Base-by-base conservation (phyloP, 2,888 invertebrate genomes). In the Cheilosia scutellata region DNA sequence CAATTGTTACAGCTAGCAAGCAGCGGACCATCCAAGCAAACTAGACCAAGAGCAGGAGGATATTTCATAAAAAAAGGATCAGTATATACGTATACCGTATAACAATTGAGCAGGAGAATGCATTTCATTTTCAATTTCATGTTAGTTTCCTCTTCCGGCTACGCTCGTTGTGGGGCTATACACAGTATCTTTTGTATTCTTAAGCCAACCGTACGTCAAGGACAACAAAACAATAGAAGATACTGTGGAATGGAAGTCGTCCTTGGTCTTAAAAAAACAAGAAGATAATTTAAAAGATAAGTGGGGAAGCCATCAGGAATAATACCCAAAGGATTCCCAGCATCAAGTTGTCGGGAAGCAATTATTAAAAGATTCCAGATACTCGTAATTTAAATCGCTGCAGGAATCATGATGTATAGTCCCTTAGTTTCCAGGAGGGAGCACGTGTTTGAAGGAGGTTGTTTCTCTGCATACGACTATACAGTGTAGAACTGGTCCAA, bases 81-180 rank as follows among this genome's bases (percentile, higher is more conserved):
- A 58, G 63, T 27, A 78, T 33, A 33, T 33, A 33, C 9, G 33
- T 33, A 33, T 33, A 33, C 9, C 9, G 51, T 40, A 60, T 37
- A 79, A 86, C 84, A 79, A 84, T 80, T 44, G 71, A 68, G 63
- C 72, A 58, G 66, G 86, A 77, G 62, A 62, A 86, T 49, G 68
- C 77, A 77, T 82, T 86, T 82, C 82, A 71, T 86, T 86, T 86
- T 86, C 80, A 86, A 80, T 86, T 86, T 86, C 60, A 65, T 76
- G 60, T 77, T 72, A 62, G 76, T 75, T 79, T 79, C 49, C 60
- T 78, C 68, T 78, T 70, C 51, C 77, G 62, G 70, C 9, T 16
- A 16, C 57, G 9, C 4, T 29, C 16, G 20, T 27, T 44, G 20
- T 47, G 44, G 9, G 51, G 16, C 27, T 33, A n/a, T n/a, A n/a